Percentiles rank a stretch among this genome's conserved stretches.
Conservation (phyloP, 2,888 invertebrate genomes). For the Athetis lepigone region DNA sequence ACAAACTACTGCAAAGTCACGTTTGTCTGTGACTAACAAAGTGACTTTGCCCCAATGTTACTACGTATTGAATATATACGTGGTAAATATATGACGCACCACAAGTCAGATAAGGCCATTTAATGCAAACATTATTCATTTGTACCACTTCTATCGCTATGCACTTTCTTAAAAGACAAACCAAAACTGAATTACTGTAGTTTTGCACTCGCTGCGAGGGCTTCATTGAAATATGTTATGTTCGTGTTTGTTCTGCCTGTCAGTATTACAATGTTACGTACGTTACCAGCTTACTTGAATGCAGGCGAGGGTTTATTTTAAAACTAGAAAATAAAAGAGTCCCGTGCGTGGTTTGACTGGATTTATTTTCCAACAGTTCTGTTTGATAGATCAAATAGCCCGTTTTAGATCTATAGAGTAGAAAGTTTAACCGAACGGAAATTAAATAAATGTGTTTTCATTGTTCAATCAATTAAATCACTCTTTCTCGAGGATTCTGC, state of each 20-base stretch:
- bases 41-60: too few relatives aligned
- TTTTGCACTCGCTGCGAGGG: constrained; percentile 33
- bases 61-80: too few relatives aligned
- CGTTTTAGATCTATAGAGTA: constrained; percentile 10
- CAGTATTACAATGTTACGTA: constrained; percentile 54
- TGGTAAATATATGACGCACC: not conserved
- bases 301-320: constrained; percentile 48
- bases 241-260: constrained; percentile 58
- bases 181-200: constrained; percentile 38
- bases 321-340: constrained; percentile 48
- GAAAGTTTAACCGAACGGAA: constrained; percentile 2
- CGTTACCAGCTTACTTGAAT: constrained; percentile 46
- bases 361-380: constrained; percentile 33
- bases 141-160: not conserved
- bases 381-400: constrained; percentile 17
- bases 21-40: too few relatives aligned
- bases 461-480: constrained; percentile 27
- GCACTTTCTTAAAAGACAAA: constrained; percentile 18
- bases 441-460: constrained; percentile 12
- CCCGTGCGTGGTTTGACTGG: constrained; percentile 16
- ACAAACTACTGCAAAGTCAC: too few relatives aligned
- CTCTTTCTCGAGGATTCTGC: constrained; percentile 17
- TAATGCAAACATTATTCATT: constrained; percentile 3
- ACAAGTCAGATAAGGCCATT: not conserved
- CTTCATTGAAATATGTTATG: constrained; percentile 66